Evolutionary conservation across 1,140 invertebrate species (phyloP).

Genomic region (Kradibia gibbosae): DNA sequence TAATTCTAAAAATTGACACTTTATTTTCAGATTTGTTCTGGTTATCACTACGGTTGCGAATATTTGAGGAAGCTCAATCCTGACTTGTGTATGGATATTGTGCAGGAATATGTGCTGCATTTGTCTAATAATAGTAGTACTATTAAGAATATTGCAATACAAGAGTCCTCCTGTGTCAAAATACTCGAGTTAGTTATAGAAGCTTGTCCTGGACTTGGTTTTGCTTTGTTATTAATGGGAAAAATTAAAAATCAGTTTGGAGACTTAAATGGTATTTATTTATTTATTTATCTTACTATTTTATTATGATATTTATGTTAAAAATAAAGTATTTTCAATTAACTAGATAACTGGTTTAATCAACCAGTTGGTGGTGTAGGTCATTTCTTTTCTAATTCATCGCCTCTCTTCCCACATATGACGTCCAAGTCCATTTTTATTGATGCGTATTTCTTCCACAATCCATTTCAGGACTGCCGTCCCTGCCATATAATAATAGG

Average conservation of each 20-base stretch:
- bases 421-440: too few species aligned
- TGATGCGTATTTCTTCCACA: too few species aligned
- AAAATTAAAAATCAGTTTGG: slow-evolving; percentile 87
- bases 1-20: too few species aligned
- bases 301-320: neutral
- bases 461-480: too few species aligned
- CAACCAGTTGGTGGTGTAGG: too few species aligned
- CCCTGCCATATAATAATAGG: too few species aligned
- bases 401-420: too few species aligned
- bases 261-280: slow-evolving; percentile 74
- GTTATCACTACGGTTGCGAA: slow-evolving; percentile 80
- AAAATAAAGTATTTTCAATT: too few species aligned
- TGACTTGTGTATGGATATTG: slow-evolving; percentile 87
- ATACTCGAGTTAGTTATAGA: slow-evolving; percentile 83
- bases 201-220: slow-evolving; percentile 86
- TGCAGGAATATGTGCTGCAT: slow-evolving; percentile 84
- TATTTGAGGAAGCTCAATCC: slow-evolving; percentile 88
- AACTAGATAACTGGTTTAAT: too few species aligned
- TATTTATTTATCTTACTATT: neutral
- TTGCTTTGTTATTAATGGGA: slow-evolving; percentile 83
- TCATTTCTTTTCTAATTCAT: too few species aligned
- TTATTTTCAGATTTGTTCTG: slow-evolving; percentile 21
- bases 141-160: slow-evolving; percentile 64
- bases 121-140: slow-evolving; percentile 73
- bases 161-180: slow-evolving; percentile 71